phyloP scores from a whole-genome alignment of 1,140 invertebrate species.

The Rhynchophorus ferrugineus region DNA sequence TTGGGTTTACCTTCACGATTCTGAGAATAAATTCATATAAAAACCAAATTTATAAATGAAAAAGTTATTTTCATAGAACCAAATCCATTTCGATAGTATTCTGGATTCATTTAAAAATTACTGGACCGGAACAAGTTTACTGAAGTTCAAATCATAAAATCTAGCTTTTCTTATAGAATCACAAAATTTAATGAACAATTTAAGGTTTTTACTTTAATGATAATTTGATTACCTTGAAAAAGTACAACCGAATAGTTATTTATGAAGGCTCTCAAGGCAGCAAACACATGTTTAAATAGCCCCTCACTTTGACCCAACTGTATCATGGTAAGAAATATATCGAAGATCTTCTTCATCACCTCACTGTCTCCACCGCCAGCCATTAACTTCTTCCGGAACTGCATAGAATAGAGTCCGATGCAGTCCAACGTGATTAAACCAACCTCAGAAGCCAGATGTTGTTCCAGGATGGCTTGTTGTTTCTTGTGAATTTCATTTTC shows the following conservation, averaged over 20 bases:
- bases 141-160: too few species aligned
- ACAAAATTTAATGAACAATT: too few species aligned
- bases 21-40: too few species aligned
- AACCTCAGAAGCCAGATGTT: constrained; percentile 84
- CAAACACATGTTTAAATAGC: constrained; percentile 84
- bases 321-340: constrained; percentile 78
- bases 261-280: constrained; percentile 80
- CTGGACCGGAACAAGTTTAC: too few species aligned
- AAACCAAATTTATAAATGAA: too few species aligned
- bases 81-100: too few species aligned
- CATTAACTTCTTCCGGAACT: constrained; percentile 62
- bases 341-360: constrained; percentile 69
- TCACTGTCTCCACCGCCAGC: constrained; percentile 63
- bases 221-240: constrained; percentile 76
- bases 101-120: too few species aligned
- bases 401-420: constrained; percentile 74
- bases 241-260: constrained; percentile 79
- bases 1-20: too few species aligned
- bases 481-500: constrained; percentile 53
- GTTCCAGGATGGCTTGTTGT: constrained; percentile 67
- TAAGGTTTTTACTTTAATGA: too few species aligned
- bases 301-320: constrained; percentile 85
- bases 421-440: constrained; percentile 81
- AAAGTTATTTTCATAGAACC: too few species aligned
- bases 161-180: too few species aligned